Evolutionary conservation across 2,113 vertebrate species (phyloP).

Genomic region (Tonatia bakeri): DNA sequence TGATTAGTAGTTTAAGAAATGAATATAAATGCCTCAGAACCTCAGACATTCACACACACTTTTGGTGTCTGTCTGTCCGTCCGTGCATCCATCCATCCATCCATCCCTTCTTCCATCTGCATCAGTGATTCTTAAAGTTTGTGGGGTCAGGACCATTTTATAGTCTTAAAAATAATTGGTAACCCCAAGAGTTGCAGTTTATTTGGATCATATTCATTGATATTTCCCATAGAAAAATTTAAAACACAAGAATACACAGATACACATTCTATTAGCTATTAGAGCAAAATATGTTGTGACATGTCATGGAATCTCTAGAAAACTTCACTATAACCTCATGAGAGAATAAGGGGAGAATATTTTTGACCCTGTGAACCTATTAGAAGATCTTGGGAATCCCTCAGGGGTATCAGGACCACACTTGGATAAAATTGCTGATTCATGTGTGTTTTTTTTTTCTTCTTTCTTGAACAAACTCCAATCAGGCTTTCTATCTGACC

Average conservation of each 20-base stretch:
- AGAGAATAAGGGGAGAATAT: not conserved
- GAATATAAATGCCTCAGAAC: not conserved
- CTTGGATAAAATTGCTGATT: not conserved
- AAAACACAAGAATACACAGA: not conserved
- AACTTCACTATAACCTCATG: not conserved
- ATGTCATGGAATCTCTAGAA: not conserved
- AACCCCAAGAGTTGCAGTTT: not conserved
- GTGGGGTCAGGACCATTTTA: not conserved
- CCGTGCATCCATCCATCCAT: not conserved
- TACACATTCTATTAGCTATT: not conserved
- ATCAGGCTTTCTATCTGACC: not conserved
- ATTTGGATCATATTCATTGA: not conserved
- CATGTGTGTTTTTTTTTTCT: not conserved
- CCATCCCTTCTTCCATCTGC: rapidly evolving
- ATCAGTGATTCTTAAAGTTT: not conserved
- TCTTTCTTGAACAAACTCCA: not conserved
- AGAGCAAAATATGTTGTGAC: not conserved
- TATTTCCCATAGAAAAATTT: not conserved
- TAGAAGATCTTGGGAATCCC: not conserved
- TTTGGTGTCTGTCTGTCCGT: not conserved
- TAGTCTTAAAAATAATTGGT: not conserved
- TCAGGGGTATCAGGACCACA: not conserved
- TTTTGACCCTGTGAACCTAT: not conserved
- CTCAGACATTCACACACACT: not conserved
- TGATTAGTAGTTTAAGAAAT: not conserved